Evolutionary conservation across 2,797 vertebrate species (phyloP), one percentile per base, ranked within the genome.

Genomic region (Gorsachius magnificus): DNA sequence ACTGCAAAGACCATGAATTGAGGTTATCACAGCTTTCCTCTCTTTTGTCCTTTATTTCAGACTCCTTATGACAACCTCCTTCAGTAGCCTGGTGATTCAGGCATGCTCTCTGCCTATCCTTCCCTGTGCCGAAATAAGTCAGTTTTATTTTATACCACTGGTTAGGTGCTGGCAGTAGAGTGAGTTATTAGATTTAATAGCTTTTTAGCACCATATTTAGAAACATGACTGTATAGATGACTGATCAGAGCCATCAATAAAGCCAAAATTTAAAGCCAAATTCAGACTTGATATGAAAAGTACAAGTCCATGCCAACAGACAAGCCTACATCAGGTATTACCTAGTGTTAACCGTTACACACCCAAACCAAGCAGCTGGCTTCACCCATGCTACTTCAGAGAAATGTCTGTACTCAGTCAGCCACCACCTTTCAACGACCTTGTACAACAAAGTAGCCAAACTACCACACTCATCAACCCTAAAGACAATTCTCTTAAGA

Each of bases 1-100:
- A 10, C 8, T 3, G 1, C 36, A 77, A 50, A 16, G 21, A 45
- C 19, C 0, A 0, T 45, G n/a, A 84, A 78, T 74, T 51, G 65
- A 61, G 9, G 1, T 69, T 83, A 26, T 48, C 50, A 69, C 18
- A 76, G 13, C 11, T 83, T 38, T 68, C 31, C 50, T 60, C 35
- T 71, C 31, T 60, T 85, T 28, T 41, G 35, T 41, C 13, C 35
- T 64, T 36, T 51, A 36, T 79, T 90, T 83, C 29, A 48, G 26
- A 81, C 8, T 53, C 16, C 22, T 70, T 63, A 20, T 10, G 17
- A 24, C 35, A 72, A 43, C 13, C 10, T 64, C 50, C 36, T 76
- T 76, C 19, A 17, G 45, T 5, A 64, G 14, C 33, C 53, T 43
- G 33, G 24, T 0, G 12, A 71, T 51, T 85, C 48, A 71, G 50